Base-by-base conservation (phyloP, 1,140 invertebrate species). In the Drosophila seguyi region DNA sequence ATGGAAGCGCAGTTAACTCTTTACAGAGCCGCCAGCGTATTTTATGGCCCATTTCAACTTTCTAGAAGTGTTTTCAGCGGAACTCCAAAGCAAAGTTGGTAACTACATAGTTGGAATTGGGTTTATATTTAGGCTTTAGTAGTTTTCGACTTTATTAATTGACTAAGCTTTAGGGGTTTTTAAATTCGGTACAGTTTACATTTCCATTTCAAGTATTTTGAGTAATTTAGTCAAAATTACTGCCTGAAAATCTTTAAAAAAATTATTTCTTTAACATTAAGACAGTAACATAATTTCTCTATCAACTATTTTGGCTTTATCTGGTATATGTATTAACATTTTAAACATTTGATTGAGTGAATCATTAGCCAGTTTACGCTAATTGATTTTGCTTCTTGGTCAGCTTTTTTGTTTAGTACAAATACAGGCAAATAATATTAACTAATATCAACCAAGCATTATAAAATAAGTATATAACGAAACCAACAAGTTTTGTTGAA, bases 1-100 rank as follows among this genome's bases (percentile, higher is more conserved):
- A 50, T 71, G 60, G 45, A 68, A 67, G 68, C 68, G 68, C 36
- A 58, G 22, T 41, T 18, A 71, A 36, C n/a, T 48, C n/a, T n/a
- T 27, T 39, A 20, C 38, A 3, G n/a, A 11, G 14, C 31, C 31
- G 22, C 38, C 14, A 11, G 47, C n/a, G 25, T 29, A 39, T 20
- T 45, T 71, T 71, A 69, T 56, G 67, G 50, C 10, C n/a, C 34
- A 68, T 52, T 66, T 34, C 7, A 52, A 52, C 34, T 65, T 68
- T 68, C 45, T 42, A 20, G 44, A 44, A 65, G 50, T 53, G 50
- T 53, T 53, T 53, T 36, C 4, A 34, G n/a, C 13, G 48, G 48
- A 52, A 34, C 52, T 38, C 11, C 5, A 22, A 11, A 25, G 11
- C 31, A 38, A 55, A 55, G 14, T 22, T 25, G 34, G 16, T 6